Conservation (phyloP, 2,797 vertebrate species). For the Silurus aristotelis region DNA sequence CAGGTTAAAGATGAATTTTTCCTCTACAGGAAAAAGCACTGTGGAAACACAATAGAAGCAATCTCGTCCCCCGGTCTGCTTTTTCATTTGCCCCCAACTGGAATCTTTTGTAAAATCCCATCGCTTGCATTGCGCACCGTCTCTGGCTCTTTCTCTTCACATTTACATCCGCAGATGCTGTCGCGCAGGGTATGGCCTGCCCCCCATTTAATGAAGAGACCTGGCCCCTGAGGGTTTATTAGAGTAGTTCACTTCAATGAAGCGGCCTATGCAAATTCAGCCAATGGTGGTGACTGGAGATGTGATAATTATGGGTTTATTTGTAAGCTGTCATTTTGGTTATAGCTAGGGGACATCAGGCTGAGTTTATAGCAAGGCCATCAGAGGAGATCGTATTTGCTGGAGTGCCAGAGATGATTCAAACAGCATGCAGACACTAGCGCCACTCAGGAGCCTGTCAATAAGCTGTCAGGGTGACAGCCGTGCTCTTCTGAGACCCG, state of each 20-base stretch:
- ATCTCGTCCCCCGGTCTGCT: constrained; percentile 76
- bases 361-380: constrained; percentile 78
- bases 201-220: constrained; percentile 68
- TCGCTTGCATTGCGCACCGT: constrained; percentile 60
- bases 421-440: constrained; percentile 70
- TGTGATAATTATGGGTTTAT: constrained; percentile 86
- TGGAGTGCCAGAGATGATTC: constrained; percentile 73
- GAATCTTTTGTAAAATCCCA: constrained; percentile 61
- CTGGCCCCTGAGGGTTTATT: constrained; percentile 74
- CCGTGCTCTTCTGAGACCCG: constrained; percentile 72
- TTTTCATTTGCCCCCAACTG: constrained; percentile 75
- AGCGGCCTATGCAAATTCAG: constrained; percentile 78
- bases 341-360: constrained; percentile 83
- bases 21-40: constrained; percentile 77
- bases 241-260: constrained; percentile 72
- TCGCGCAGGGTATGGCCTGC: constrained; percentile 52
- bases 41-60: constrained; percentile 67
- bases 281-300: constrained; percentile 74
- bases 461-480: constrained; percentile 79
- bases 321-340: constrained; percentile 85
- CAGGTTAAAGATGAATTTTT: constrained; percentile 73
- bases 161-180: constrained; percentile 52
- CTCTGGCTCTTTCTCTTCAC: constrained; percentile 45
- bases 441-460: constrained; percentile 77
- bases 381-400: constrained; percentile 80